Evolutionary conservation across 53 echinoderm and acorn worm genomes (phyloP).

Genomic region (Zoroaster sp.): DNA sequence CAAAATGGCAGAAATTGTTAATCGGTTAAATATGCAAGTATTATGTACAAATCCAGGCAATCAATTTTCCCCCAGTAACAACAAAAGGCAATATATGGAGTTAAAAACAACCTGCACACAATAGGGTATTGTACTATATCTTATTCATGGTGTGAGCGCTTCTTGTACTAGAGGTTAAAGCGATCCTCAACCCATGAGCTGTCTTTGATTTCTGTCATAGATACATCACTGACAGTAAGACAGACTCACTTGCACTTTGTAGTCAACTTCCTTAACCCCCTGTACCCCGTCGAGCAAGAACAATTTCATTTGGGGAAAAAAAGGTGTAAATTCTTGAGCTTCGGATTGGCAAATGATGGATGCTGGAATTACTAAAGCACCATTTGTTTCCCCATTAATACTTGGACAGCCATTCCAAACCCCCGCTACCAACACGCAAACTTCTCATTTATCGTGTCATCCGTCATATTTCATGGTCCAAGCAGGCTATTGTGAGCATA

Average conservation of each 20-base stretch:
- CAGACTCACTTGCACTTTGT: slow-evolving; percentile 44
- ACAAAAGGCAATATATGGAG: not conserved
- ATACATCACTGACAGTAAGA: slow-evolving; percentile 46
- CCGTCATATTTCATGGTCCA: slow-evolving; percentile 39
- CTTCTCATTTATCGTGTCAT: slow-evolving; percentile 36
- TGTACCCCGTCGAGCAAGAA: not conserved
- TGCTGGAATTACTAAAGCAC: slow-evolving; percentile 34
- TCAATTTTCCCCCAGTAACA: not conserved
- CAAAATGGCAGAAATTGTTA: too few species aligned
- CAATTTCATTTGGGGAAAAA: not conserved
- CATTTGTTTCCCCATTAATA: slow-evolving; percentile 11
- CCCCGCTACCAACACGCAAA: slow-evolving; percentile 21
- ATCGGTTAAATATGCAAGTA: too few species aligned
- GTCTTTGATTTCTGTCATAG: slow-evolving; percentile 13
- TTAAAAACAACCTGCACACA: slow-evolving; percentile 3
- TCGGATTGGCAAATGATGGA: slow-evolving; percentile 16
- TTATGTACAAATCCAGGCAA: not conserved
- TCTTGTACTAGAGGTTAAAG: not conserved
- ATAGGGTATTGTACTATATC: not conserved
- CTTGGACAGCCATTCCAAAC: not conserved
- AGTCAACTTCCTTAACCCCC: slow-evolving; percentile 30
- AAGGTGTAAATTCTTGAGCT: not conserved
- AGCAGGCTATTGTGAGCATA: not conserved
- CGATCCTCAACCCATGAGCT: not conserved
- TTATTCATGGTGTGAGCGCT: not conserved